These are phyloP conservation scores for Hystrix cristata DNA, from an alignment of 2,113 vertebrate genomes.

Conservation along the genomic window DNA sequence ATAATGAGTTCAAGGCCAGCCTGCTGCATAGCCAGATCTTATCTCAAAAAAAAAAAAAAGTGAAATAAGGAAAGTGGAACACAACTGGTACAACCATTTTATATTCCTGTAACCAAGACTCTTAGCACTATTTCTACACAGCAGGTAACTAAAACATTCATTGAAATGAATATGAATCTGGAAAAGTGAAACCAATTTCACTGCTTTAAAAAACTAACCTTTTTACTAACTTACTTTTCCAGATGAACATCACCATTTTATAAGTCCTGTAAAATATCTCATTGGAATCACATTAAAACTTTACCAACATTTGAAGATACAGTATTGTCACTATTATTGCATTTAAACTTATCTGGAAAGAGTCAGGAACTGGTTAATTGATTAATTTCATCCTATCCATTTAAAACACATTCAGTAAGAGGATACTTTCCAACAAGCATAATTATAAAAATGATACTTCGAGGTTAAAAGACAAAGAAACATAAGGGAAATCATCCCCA, in stretches of 20 bases:
- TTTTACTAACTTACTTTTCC: conserved; percentile 6
- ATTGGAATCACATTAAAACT: background rate
- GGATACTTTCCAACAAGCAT: background rate
- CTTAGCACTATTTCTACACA: background rate
- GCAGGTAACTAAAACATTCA: background rate
- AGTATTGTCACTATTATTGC: background rate
- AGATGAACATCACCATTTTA: background rate
- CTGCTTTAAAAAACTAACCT: background rate
- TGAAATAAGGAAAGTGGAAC: background rate
- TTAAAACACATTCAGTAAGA: background rate
- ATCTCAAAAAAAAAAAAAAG: no score
- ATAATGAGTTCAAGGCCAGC: no score
- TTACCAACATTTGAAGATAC: background rate
- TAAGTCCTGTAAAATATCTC: background rate
- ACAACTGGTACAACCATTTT: background rate
- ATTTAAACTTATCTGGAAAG: background rate
- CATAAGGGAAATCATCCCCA: background rate
- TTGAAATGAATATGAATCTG: background rate
- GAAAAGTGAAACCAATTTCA: background rate
- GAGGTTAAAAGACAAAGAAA: background rate
- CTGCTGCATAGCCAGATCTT: no score
- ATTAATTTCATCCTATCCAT: background rate
- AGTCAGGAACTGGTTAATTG: background rate
- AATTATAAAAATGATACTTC: background rate
- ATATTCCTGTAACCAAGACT: background rate